phyloP scores from a whole-genome alignment of 2,888 invertebrate genomes.

The Pterostichus madidus region DNA sequence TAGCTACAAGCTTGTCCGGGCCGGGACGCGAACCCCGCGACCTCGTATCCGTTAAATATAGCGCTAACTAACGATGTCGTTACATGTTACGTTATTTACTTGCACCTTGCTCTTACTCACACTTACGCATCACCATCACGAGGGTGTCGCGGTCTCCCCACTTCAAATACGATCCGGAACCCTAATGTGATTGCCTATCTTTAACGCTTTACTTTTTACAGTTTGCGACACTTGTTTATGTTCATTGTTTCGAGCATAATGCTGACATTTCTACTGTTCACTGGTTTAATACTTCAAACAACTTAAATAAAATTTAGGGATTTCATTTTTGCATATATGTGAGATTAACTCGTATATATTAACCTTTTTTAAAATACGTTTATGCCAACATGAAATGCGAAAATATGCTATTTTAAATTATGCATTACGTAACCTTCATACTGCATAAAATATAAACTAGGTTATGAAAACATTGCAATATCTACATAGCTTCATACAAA shows the following conservation, averaged over 20 bases:
- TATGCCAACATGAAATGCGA: too few species aligned
- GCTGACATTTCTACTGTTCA: too few species aligned
- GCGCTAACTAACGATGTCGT: conserved; percentile 67
- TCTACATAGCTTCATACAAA: neutral
- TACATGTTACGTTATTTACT: conserved; percentile 62
- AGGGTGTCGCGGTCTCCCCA: neutral
- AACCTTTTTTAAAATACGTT: too few species aligned
- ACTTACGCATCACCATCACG: neutral
- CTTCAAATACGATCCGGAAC: neutral
- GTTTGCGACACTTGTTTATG: conserved; percentile 16
- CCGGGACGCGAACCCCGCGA: conserved; percentile 68
- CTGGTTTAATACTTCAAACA: too few species aligned
- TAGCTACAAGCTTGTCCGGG: conserved; percentile 68
- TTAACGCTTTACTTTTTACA: neutral
- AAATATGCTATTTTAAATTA: too few species aligned
- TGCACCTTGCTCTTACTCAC: conserved; percentile 39
- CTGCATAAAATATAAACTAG: too few species aligned
- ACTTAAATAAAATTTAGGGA: too few species aligned
- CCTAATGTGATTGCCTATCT: conserved; percentile 27
- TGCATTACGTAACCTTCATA: too few species aligned
- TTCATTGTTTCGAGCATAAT: too few species aligned
- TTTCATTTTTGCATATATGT: too few species aligned
- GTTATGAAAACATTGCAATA: too few species aligned
- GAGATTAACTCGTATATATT: too few species aligned
- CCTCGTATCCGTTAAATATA: conserved; percentile 68